Evolutionary conservation across 2,113 vertebrate genomes (phyloP), one percentile per base, ranked within the genome.

Genomic region (Psephotus haematonotus): DNA sequence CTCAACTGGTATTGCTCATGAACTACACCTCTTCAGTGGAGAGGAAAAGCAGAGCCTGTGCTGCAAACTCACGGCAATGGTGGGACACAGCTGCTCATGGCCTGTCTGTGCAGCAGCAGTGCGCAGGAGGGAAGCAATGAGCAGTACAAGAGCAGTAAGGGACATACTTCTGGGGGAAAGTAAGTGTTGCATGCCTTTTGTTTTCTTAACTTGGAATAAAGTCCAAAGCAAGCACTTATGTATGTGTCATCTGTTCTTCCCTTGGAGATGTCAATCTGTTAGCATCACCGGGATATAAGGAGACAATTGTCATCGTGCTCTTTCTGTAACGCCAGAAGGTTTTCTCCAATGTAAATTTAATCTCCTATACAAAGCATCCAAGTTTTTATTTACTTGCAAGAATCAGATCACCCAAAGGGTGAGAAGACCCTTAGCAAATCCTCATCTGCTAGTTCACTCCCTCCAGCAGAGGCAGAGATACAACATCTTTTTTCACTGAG

Each of bases 141-240:
- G 81, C 69, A 25, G 33, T 29, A 59, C 68, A 47, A 65, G 41
- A 75, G 77, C 69, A 25, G 39, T n/a, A 53, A 72, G 43, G 69
- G 37, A 71, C 23, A 52, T 43, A 22, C 62, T 69, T 82, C 35
- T 7, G 0, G 11, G 31, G 28, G 9, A 22, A 86, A 86, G 5
- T 59, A 67, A 70, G 35, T 52, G 49, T 37, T 77, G 63, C 6
- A 1, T 27, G 31, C 39, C 53, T 78, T 91, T 37, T 71, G 55
- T 28, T 88, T 91, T 70, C 78, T 87, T 63, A 94, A 59, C 60
- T 77, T 53, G 47, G 65, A 93, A 69, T 43, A 23, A 88, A 80
- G 64, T 62, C 68, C 50, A 90, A 86, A 93, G 53, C 13, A 50
- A 70, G 37, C 28, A 27, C 35, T 79, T 74, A 65, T 1, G 11